Percentiles rank a stretch among this genome's conserved stretches.
phyloP scores from a whole-genome alignment of 2,113 vertebrate genomes.

The Cheirogaleus medius region DNA sequence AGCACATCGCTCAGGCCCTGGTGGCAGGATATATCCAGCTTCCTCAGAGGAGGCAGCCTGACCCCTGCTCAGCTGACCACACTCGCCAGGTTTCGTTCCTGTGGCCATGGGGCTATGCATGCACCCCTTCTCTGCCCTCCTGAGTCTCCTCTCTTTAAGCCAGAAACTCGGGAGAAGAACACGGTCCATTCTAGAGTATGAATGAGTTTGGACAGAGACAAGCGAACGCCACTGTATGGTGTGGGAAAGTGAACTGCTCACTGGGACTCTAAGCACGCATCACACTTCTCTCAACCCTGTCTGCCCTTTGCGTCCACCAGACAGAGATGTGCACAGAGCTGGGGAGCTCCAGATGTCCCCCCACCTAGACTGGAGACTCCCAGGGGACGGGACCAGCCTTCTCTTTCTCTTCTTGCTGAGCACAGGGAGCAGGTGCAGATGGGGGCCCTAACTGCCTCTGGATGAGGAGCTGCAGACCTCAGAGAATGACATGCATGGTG shows the following conservation, averaged over 20 bases:
- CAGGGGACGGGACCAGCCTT: background rate
- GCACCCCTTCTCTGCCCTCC: background rate
- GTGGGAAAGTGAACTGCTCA: background rate
- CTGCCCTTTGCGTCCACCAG: background rate
- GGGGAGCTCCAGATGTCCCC: background rate
- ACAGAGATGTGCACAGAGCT: background rate
- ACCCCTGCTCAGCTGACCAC: background rate
- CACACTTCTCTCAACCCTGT: background rate
- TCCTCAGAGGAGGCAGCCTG: background rate
- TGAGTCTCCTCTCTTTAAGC: background rate
- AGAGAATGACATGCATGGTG: constrained; percentile 36
- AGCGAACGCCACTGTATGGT: background rate
- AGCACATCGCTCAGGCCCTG: background rate
- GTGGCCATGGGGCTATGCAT: background rate
- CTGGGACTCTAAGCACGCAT: background rate
- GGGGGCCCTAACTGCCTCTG: rapidly evolving
- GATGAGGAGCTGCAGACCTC: background rate
- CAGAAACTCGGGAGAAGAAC: background rate
- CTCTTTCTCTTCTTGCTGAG: background rate
- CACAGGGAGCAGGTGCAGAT: background rate
- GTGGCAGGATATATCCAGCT: background rate
- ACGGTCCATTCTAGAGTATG: background rate
- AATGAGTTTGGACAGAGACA: background rate
- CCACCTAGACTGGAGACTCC: background rate
- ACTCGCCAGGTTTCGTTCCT: background rate